Evolutionary conservation across 1,140 invertebrate genomes (phyloP), one percentile per base, ranked within the genome.

Genomic region (Drosophila leontia): DNA sequence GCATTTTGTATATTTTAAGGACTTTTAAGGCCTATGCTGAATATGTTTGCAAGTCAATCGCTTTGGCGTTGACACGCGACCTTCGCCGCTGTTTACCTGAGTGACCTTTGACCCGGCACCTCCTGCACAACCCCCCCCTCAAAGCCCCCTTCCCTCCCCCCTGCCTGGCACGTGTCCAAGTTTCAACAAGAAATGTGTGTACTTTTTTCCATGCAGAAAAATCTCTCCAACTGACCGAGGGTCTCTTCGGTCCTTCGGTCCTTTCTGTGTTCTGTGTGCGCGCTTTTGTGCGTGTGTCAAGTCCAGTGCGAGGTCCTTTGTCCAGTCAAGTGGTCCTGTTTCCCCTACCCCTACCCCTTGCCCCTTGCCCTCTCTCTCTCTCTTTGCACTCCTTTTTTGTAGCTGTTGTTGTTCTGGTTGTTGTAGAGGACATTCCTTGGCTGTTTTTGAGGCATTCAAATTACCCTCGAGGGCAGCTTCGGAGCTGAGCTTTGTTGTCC

Each of bases 261-360:
- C 34, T 42, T n/a, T 39, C 37, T 39, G 9, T 39, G 0, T 41
- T 44, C 12, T 19, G 19, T 48, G 15, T 48, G 0, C 45, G 34
- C 37, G 44, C 69, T 51, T 88, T 88, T 90, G 84, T 87, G 84
- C 85, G 80, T 88, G 71, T 83, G 84, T 87, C 84, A 87, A 87
- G 85, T 87, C 77, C 84, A 87, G 84, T 84, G 50, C 64, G 50
- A 63, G 78, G 59, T 62, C 80, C 69, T 88, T 88, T 88, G 84
- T 88, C 84, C 84, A 88, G 51, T 90, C 85, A 88, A 88, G 84
- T 90, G 83, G 68, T 35, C 37, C 29, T 19, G 17, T 6, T n/a
- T 9, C 8, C 11, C 19, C 37, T 6, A 5, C 26, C 41, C 26
- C 19, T 58, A 8, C 7, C 39, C 7, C 15, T 15, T 41, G 29